A percentile compares a stretch with the other conserved stretches of the same genome.
phyloP scores from a whole-genome alignment of 2,797 vertebrate genomes.

The Myotis findleyi region DNA sequence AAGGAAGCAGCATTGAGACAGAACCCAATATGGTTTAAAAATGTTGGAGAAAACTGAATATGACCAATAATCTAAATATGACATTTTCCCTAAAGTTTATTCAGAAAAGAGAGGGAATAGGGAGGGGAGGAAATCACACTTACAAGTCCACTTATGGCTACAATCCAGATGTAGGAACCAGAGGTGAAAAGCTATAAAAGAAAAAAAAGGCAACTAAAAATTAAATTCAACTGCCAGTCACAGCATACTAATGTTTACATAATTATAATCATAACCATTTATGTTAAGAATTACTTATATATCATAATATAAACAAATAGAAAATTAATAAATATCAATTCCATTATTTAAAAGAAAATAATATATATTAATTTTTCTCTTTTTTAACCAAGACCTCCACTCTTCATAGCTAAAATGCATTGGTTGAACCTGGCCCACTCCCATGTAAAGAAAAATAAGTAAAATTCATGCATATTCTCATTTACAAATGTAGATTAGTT shows the following conservation, averaged over 20 bases:
- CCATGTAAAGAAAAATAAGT: not conserved
- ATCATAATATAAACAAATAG: not conserved
- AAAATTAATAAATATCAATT: constrained; percentile 21
- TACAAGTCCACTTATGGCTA: constrained; percentile 97
- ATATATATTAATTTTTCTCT: not conserved
- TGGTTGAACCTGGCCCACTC: not conserved
- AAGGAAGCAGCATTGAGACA: not conserved
- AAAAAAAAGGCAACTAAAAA: constrained; percentile 76
- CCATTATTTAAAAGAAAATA: constrained; percentile 32
- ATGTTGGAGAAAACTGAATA: not conserved
- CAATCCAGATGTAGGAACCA: constrained; percentile 96
- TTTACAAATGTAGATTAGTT: not conserved
- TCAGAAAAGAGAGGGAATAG: not conserved
- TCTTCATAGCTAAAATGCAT: not conserved
- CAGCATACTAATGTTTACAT: constrained; percentile 15
- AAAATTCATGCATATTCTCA: constrained; percentile 34
- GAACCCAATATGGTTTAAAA: not conserved
- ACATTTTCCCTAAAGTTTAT: not conserved
- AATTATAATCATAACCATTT: constrained; percentile 5
- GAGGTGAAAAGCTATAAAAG: constrained; percentile 95
- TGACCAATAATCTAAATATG: not conserved
- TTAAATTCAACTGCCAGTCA: constrained; percentile 63
- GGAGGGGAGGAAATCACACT: constrained; percentile 83
- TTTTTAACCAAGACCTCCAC: not conserved
- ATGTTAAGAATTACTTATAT: not conserved